Evolutionary conservation across 2,113 vertebrate genomes (phyloP).

Genomic region (Gnathochromis pfefferi): DNA sequence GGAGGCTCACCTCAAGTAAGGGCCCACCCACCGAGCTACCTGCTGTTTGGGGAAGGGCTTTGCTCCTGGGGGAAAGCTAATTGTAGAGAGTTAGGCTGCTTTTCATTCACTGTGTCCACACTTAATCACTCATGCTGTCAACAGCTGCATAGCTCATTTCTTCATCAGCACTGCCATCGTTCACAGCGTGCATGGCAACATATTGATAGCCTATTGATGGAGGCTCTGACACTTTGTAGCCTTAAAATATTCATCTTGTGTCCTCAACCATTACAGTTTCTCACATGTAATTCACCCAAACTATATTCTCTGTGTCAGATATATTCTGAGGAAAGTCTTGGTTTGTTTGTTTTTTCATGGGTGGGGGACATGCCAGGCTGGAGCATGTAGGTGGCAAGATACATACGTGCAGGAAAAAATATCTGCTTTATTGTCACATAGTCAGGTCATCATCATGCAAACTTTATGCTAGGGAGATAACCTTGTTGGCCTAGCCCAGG

Average conservation of each 20-base stretch:
- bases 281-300: neutral
- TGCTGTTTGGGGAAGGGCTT: conserved; percentile 64
- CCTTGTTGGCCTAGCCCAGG: neutral
- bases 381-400: neutral
- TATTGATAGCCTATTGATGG: neutral
- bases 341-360: neutral
- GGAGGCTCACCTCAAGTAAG: conserved; percentile 99
- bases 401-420: neutral
- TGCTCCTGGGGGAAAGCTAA: conserved; percentile 41
- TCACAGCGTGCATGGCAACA: conserved; percentile 45
- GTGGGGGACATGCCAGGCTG: neutral
- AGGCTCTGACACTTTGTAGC: neutral
- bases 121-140: conserved; percentile 46
- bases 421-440: neutral
- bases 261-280: neutral
- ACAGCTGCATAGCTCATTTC: conserved; percentile 37
- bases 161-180: conserved; percentile 30
- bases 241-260: neutral
- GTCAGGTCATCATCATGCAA: neutral
- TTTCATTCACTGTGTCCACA: conserved; percentile 39
- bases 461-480: neutral
- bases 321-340: neutral
- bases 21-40: conserved; percentile 71
- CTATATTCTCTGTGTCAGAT: neutral
- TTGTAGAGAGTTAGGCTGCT: conserved; percentile 43